A percentile compares a stretch with the other conserved stretches of the same genome.
phyloP scores from a whole-genome alignment of 2,113 vertebrate species.

The Jaculus jaculus region DNA sequence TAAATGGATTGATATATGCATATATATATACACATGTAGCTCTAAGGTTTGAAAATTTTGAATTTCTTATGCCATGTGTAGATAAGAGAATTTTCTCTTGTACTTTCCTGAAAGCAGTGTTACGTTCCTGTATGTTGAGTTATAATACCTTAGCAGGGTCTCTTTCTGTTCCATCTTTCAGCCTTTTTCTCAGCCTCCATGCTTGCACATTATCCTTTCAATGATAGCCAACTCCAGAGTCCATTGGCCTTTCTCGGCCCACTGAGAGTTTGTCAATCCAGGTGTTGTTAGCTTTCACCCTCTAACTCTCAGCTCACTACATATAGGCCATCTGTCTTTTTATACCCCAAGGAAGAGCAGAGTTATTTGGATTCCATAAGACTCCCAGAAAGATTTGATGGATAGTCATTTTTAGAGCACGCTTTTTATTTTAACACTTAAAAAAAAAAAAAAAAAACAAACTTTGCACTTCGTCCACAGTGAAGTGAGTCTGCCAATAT shows the following conservation, averaged over 20 bases:
- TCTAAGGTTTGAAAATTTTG: not conserved
- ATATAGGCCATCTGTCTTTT: not conserved
- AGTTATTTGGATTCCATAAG: not conserved
- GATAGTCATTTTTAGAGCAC: not conserved
- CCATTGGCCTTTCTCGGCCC: not conserved
- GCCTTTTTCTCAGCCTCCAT: not conserved
- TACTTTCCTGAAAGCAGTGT: not conserved
- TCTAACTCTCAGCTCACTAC: not conserved
- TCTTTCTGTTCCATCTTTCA: not conserved
- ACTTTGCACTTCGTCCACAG: not conserved
- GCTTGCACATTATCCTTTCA: not conserved
- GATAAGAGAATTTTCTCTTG: not conserved
- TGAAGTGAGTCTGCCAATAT: not conserved
- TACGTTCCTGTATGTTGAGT: not conserved
- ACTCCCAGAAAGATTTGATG: not conserved
- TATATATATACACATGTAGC: too few relatives aligned
- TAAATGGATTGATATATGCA: not conserved
- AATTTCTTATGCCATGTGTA: not conserved
- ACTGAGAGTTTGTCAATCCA: not conserved
- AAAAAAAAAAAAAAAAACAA: too few relatives aligned
- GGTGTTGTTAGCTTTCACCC: not conserved
- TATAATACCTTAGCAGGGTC: not conserved
- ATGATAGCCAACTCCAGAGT: not conserved
- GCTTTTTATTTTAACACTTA: not conserved
- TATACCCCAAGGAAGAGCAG: not conserved